These are phyloP conservation scores for Gouania willdenowi DNA, from an alignment of 2,797 vertebrate species.

Conservation along the genomic window DNA sequence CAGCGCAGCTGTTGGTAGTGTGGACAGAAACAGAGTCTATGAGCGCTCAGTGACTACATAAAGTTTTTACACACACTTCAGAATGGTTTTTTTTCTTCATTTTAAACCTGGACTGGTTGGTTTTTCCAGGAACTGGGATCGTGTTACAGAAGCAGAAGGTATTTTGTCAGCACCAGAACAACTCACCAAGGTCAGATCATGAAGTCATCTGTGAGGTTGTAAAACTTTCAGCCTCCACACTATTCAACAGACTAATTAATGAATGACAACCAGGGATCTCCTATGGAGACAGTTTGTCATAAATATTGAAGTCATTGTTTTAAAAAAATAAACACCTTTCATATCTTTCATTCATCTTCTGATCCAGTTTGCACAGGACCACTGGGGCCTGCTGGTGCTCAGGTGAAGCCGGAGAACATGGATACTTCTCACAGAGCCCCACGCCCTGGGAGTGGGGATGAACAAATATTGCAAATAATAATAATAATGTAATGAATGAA, in stretches of 20 bases:
- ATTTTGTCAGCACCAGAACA: background rate
- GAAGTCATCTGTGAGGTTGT: conserved; percentile 10
- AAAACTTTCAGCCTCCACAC: background rate
- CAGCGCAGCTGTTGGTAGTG: conserved; percentile 69
- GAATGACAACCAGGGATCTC: too few species aligned
- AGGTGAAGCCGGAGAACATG: too few species aligned
- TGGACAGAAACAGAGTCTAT: conserved; percentile 35
- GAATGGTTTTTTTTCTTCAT: background rate
- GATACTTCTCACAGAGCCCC: too few species aligned
- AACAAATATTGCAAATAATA: too few species aligned
- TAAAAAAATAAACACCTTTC: too few species aligned
- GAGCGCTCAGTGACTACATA: conserved; percentile 19
- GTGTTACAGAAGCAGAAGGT: background rate
- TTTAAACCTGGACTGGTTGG: background rate
- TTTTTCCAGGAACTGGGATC: background rate
- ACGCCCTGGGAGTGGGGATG: too few species aligned
- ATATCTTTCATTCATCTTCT: too few species aligned
- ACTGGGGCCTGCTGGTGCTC: too few species aligned
- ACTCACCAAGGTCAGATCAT: background rate
- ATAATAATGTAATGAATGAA: too few species aligned
- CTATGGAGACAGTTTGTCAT: too few species aligned
- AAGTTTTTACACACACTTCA: conserved; percentile 16
- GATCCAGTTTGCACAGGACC: too few species aligned
- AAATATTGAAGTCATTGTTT: too few species aligned
- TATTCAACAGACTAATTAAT: conserved; percentile 1